Percentiles rank a stretch among this genome's conserved stretches.
Conservation (phyloP, 2,888 invertebrate genomes). For the Chloroclystis v-ata region DNA sequence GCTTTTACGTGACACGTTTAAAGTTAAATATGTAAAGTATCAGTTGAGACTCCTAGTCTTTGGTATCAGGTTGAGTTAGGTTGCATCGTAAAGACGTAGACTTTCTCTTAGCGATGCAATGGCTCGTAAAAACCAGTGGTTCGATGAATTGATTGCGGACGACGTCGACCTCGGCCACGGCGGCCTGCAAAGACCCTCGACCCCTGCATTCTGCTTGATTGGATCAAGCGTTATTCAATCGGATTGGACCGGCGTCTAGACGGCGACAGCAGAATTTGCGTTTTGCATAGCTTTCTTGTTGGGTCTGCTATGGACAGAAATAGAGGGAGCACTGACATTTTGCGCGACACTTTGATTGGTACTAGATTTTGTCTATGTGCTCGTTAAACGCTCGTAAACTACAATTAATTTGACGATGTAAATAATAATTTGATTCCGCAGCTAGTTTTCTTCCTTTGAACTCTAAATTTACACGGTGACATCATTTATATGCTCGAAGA, state of each 20-base stretch:
- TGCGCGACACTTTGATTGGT: constrained; percentile 57
- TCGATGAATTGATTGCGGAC: constrained; percentile 54
- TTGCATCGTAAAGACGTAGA: constrained; percentile 24
- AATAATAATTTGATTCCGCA: constrained; percentile 18
- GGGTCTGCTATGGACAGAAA: constrained; percentile 64
- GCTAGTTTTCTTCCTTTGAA: constrained; percentile 14
- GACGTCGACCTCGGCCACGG: constrained; percentile 34
- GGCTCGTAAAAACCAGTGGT: constrained; percentile 41
- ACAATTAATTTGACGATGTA: constrained; percentile 19
- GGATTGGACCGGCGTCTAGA: constrained; percentile 68
- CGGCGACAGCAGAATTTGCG: constrained; percentile 72
- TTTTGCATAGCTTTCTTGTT: constrained; percentile 73
- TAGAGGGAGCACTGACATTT: constrained; percentile 74
- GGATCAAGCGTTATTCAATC: constrained; percentile 76
- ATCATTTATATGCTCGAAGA: constrained; percentile 6
- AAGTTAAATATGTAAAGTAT: constrained; percentile 1
- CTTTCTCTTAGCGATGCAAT: constrained; percentile 37
- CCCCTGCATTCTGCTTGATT: constrained; percentile 69
- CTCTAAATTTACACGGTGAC: constrained; percentile 7
- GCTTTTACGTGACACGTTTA: constrained; percentile 3
- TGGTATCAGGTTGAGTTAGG: constrained; percentile 6
- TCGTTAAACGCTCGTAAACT: constrained; percentile 50
- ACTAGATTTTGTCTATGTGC: constrained; percentile 55
- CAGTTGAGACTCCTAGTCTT: too few relatives aligned
- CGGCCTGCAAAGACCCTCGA: constrained; percentile 62